phyloP scores from a whole-genome alignment of 2,888 invertebrate species.

The Drosophila rubida region DNA sequence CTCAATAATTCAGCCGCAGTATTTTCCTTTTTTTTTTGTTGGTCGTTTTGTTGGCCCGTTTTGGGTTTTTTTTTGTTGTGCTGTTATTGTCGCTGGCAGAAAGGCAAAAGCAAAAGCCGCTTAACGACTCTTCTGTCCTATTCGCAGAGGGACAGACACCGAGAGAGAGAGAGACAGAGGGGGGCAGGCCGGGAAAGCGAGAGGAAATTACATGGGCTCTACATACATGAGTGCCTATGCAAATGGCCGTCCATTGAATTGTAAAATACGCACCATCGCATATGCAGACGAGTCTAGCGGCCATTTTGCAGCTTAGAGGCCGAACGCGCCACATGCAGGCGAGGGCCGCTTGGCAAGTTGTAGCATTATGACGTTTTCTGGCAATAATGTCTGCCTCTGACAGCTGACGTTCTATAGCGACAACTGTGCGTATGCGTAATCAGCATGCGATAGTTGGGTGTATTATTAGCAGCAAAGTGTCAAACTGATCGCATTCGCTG shows the following conservation, averaged over 20 bases:
- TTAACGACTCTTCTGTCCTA: slow-evolving; percentile 61
- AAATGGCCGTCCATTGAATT: slow-evolving; percentile 72
- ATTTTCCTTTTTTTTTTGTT: slow-evolving; percentile 12
- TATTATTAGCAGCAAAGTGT: not conserved
- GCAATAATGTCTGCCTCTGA: not conserved
- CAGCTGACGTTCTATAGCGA: not conserved
- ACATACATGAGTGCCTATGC: slow-evolving; percentile 60
- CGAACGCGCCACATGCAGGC: not conserved
- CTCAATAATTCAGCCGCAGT: slow-evolving; percentile 56
- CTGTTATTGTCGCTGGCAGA: slow-evolving; percentile 45
- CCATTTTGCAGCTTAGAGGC: slow-evolving; percentile 44
- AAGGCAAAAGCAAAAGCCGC: slow-evolving; percentile 67
- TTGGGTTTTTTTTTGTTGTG: slow-evolving; percentile 2
- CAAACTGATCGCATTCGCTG: not conserved
- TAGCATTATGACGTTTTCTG: no score
- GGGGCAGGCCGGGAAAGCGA: not conserved
- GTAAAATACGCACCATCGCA: slow-evolving; percentile 69
- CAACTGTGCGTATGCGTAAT: slow-evolving; percentile 11
- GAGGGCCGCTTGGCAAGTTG: not conserved
- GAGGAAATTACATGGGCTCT: slow-evolving; percentile 52
- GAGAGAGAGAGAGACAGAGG: not conserved
- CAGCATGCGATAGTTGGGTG: not conserved
- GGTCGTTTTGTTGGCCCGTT: not conserved
- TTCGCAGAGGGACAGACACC: not conserved
- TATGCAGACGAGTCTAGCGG: slow-evolving; percentile 49